These are phyloP conservation scores for Aplysia californica DNA, from an alignment of 1,140 invertebrate species.

Conservation along the genomic window DNA sequence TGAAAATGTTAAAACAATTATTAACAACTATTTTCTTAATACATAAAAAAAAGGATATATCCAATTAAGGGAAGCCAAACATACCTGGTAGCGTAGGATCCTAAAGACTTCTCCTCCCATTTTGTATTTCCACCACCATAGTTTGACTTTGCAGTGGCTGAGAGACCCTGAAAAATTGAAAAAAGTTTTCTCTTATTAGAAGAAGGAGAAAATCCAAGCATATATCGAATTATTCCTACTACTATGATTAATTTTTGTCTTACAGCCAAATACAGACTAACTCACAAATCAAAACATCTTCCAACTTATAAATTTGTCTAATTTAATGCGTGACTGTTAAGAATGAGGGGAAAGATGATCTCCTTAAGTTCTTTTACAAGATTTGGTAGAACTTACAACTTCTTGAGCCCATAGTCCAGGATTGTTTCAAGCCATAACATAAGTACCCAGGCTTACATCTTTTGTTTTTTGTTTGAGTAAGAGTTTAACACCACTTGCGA, in stretches of 20 bases:
- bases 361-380: too few relatives aligned
- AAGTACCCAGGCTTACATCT: too few relatives aligned
- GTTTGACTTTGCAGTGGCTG: conserved; percentile 88
- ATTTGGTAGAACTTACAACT: too few relatives aligned
- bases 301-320: not conserved
- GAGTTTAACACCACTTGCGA: too few relatives aligned
- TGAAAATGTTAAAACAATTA: not conserved
- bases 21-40: not conserved
- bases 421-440: too few relatives aligned
- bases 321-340: not conserved
- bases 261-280: not conserved
- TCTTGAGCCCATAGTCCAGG: too few relatives aligned
- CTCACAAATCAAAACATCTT: not conserved
- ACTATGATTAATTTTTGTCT: not conserved
- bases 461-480: too few relatives aligned
- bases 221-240: not conserved
- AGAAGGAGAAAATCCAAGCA: not conserved
- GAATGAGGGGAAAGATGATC: too few relatives aligned
- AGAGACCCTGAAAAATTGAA: conserved; percentile 77
- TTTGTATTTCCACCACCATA: conserved; percentile 97
- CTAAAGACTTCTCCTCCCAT: conserved; percentile 95
- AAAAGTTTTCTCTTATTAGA: not conserved
- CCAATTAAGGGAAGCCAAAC: not conserved
- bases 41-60: not conserved
- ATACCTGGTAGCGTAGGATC: conserved; percentile 83